Base-by-base conservation (phyloP, 2,888 invertebrate genomes). In the Cosmia pyralina region DNA sequence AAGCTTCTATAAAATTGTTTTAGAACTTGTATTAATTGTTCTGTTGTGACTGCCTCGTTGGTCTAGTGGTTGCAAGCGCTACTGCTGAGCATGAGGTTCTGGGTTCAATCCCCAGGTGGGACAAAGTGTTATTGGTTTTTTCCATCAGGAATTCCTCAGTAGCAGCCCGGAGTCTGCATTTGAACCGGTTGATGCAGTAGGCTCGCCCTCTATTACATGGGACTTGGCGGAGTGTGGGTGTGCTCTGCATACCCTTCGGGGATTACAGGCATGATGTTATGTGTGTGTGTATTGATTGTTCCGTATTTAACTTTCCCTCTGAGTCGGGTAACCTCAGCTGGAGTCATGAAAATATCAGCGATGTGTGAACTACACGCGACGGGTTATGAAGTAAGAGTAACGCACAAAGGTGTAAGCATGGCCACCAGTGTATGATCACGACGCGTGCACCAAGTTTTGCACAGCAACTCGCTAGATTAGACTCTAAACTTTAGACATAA, bases 371-470 rank as follows among this genome's bases (percentile, higher is more conserved):
- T 38, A 11, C 7, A 44, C 19, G 5, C 11, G 6, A 34, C 4
- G 22, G 15, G 48, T 67, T 57, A 46, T 65, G 28, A 41, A n/a
- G 48, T 34, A 60, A 58, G n/a, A n/a, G n/a, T n/a, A n/a, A n/a
- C n/a, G n/a, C n/a, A n/a, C 53, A 46, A 28, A 60, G 44, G 55
- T 69, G 60, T 52, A n/a, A 22, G 19, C 69, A 55, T n/a, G 63
- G 55, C 63, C 44, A 19, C 55, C 57, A 65, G 38, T 78, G 64
- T 74, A 55, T 55, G 73, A 64, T 19, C 69, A 59, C 44, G n/a
- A 52, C 63, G 44, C 41, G 38, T 59, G 75, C 65, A 69, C n/a
- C n/a, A n/a, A n/a, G n/a, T n/a, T n/a, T n/a, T n/a, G n/a, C n/a
- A n/a, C n/a, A n/a, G n/a, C n/a, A n/a, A n/a, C n/a, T n/a, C 10